A percentile compares a stretch with the other conserved stretches of the same genome.
phyloP scores from a whole-genome alignment of 2,113 vertebrate genomes.

The Colinus virginianus region DNA sequence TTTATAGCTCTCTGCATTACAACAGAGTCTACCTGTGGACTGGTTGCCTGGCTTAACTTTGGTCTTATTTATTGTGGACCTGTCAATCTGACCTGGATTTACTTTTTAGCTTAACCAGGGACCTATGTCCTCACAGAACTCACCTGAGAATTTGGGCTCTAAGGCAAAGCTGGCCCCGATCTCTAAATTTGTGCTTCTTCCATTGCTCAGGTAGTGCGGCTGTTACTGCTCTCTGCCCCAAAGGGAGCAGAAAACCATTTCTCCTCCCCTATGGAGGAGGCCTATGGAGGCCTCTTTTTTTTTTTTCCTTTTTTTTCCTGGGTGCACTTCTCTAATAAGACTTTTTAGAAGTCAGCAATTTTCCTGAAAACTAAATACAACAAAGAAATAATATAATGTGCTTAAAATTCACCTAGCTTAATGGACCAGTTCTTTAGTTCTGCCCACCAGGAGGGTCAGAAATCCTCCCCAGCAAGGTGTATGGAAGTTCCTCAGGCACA shows the following conservation, averaged over 20 bases:
- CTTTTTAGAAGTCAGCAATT: not conserved
- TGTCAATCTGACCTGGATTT: not conserved
- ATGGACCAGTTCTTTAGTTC: not conserved
- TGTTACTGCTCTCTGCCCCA: too few species aligned
- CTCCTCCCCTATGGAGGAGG: too few species aligned
- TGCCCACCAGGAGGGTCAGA: not conserved
- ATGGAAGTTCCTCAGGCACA: not conserved
- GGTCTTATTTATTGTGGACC: not conserved
- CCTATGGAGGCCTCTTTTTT: not conserved
- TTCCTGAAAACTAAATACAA: not conserved
- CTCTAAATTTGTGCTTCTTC: not conserved
- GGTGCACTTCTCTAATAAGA: not conserved
- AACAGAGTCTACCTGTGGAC: not conserved
- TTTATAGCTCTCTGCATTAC: not conserved
- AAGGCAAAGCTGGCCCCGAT: not conserved
- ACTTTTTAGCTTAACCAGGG: not conserved
- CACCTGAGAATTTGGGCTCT: not conserved
- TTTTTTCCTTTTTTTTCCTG: not conserved
- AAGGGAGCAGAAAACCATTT: not conserved
- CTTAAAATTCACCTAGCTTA: not conserved
- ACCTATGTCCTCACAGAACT: not conserved
- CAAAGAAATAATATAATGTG: not conserved
- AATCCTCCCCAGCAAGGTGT: not conserved
- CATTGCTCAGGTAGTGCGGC: rapidly evolving
- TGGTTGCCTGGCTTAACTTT: not conserved